A percentile compares a stretch with the other conserved stretches of the same genome.
Evolutionary conservation across 2,888 invertebrate genomes (phyloP).

Genomic region (Chydorus sphaericus): DNA sequence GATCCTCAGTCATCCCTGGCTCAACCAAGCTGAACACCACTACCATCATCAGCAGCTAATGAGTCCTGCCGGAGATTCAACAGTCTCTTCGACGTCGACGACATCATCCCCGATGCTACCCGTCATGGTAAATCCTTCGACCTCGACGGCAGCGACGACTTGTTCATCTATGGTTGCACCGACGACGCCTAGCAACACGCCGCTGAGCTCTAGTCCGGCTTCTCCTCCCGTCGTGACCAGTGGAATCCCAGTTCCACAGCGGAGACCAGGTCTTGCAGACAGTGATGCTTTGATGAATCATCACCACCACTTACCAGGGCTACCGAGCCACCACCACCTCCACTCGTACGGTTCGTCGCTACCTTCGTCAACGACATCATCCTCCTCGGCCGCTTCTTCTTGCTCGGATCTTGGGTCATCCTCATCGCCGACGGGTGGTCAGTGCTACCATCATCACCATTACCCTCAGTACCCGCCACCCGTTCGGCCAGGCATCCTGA

Average conservation of each 20-base stretch:
- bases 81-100: not conserved
- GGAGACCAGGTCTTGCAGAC: too few species aligned
- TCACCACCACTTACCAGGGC: not conserved
- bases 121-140: not conserved
- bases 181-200: not conserved
- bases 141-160: not conserved
- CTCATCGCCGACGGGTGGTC: not conserved
- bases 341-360: not conserved
- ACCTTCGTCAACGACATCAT: conserved; percentile 9
- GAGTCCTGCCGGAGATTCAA: not conserved
- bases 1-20: conserved; percentile 37
- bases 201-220: not conserved
- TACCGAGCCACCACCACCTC: not conserved
- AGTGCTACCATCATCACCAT: conserved; percentile 1
- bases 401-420: conserved; percentile 5
- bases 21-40: not conserved
- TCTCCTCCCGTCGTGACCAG: conserved; percentile 3
- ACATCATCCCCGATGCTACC: not conserved
- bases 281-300: too few species aligned
- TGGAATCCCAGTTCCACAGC: conserved; percentile 11
- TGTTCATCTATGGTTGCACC: conserved; percentile 1
- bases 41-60: too few species aligned
- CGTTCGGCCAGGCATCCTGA: not conserved
- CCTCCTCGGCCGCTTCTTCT: conserved; percentile 14
- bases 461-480: not conserved